Evolutionary conservation across 2,113 vertebrate genomes (phyloP), one percentile per base, ranked within the genome.

Genomic region (Cathartes aura): DNA sequence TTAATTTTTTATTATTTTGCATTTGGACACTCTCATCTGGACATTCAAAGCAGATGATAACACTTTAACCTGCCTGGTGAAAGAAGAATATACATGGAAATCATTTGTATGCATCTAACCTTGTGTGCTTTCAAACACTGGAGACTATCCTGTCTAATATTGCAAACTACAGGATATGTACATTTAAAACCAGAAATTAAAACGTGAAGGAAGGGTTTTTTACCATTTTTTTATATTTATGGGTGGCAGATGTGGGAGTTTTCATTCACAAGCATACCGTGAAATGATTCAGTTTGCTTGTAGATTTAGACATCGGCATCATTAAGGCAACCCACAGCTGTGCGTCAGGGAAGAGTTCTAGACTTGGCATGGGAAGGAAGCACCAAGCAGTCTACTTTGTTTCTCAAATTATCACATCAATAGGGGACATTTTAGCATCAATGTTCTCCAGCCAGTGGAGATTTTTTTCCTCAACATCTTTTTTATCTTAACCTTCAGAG

Each of bases 331-430:
- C 8, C 16, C 36, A 84, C 40, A 82, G 59, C 38, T 90, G 50
- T n/a, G 71, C 84, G 20, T 62, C 11, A 29, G 27, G 45, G n/a
- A 92, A 22, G 59, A 90, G 53, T 62, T 88, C 45, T 90, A 82
- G 40, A 89, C 15, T 78, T 73, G 52, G 72, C 70, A 80, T 26
- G 13, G 55, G 53, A 74, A 82, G 68, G 81, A 90, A 95, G 55
- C 40, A 95, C 24, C 45, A 92, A 72, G 66, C 23, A 72, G 36
- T 56, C 83, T 78, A 64, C 26, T 84, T 68, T 52, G 11, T 38
- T 79, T 95, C 89, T 90, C 82, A 89, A 86, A 93, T 93, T 91
- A 92, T 70, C 85, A 78, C 72, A 84, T 81, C 85, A 87, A 52
- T 29, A 74, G 43, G 72, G 52, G 38, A 63, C 16, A 86, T 78